A percentile compares a stretch with the other conserved stretches of the same genome.
Evolutionary conservation across 2,888 invertebrate species (phyloP).

Genomic region (Sialis lutaria): DNA sequence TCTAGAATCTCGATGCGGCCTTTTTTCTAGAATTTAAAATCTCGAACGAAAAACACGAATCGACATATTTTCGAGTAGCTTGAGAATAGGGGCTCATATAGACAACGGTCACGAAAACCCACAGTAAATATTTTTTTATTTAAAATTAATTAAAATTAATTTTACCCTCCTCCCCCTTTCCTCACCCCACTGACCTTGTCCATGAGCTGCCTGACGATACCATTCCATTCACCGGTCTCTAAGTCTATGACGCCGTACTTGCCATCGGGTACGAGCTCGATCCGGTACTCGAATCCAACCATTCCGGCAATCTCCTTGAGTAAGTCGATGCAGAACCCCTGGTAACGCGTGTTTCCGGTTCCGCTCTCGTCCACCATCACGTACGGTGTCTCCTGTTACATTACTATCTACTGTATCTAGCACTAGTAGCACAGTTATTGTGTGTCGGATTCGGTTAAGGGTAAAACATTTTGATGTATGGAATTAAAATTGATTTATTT

Average conservation of each 20-base stretch:
- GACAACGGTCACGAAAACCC: background rate
- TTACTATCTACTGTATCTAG: no score
- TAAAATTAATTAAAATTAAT: no score
- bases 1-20: no score
- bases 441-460: no score
- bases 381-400: conserved; percentile 23
- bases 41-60: no score
- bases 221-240: conserved; percentile 58
- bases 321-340: conserved; percentile 59
- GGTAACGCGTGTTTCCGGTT: conserved; percentile 32
- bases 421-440: no score
- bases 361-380: conserved; percentile 29
- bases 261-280: conserved; percentile 43
- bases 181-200: conserved; percentile 33
- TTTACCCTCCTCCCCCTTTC: no score
- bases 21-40: no score
- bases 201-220: conserved; percentile 45
- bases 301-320: conserved; percentile 41
- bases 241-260: conserved; percentile 59
- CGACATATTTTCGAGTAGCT: no score
- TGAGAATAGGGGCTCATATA: no score
- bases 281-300: conserved; percentile 48
- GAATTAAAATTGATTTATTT: no score
- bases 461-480: no score
- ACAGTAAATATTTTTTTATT: background rate